These are phyloP conservation scores for Australoheros scitulus DNA, from an alignment of 2,113 vertebrate genomes.

Conservation along the genomic window DNA sequence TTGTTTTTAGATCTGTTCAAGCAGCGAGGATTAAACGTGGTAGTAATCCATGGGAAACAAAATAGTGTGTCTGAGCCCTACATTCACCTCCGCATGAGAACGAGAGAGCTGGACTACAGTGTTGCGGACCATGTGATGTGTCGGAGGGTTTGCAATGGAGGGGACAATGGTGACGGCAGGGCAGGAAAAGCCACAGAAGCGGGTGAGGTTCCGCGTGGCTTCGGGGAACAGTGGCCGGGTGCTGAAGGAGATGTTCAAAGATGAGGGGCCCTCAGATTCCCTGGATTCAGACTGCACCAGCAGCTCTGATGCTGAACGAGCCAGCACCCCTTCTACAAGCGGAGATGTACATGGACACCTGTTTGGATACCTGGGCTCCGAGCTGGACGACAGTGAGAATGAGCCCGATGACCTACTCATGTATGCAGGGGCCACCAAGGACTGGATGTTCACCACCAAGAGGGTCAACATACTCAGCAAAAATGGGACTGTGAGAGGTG, in stretches of 20 bases:
- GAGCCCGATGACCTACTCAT: constrained; percentile 88
- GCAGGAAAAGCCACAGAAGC: constrained; percentile 82
- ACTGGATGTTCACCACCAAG: constrained; percentile 86
- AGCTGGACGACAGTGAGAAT: constrained; percentile 84
- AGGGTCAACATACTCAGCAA: constrained; percentile 96
- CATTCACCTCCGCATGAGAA: constrained; percentile 58
- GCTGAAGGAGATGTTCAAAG: constrained; percentile 92
- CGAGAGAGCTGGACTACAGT: constrained; percentile 40
- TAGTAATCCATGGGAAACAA: constrained; percentile 68
- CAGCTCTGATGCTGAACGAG: constrained; percentile 86
- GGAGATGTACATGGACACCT: constrained; percentile 83
- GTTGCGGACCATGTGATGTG: constrained; percentile 82
- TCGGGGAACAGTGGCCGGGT: constrained; percentile 93
- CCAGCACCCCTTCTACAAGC: constrained; percentile 82
- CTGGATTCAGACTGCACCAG: constrained; percentile 92
- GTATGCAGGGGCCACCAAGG: constrained; percentile 85
- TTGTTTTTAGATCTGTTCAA: constrained; percentile 70
- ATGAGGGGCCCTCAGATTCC: constrained; percentile 85
- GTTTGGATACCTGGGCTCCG: constrained; percentile 80
- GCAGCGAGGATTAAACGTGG: constrained; percentile 65
- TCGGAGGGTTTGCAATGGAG: constrained; percentile 71
- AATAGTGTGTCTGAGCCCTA: constrained; percentile 60
- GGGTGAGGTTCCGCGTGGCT: constrained; percentile 94
- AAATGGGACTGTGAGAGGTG: constrained; percentile 95
- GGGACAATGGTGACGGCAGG: constrained; percentile 74